phyloP scores from a whole-genome alignment of 2,113 vertebrate species.

The Nibea albiflora region DNA sequence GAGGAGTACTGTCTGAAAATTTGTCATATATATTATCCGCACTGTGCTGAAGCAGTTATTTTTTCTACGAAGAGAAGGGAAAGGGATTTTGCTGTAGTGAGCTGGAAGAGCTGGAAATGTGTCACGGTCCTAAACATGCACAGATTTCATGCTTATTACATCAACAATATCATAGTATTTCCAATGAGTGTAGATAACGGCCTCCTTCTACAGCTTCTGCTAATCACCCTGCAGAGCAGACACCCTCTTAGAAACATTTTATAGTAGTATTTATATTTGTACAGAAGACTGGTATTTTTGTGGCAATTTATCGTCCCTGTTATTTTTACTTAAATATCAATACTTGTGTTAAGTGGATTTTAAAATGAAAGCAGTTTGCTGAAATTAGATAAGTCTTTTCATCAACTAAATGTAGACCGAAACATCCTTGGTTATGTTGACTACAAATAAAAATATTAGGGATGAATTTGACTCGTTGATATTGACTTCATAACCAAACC shows the following conservation, averaged over 20 bases:
- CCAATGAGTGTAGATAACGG: neutral
- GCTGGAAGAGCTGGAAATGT: no score
- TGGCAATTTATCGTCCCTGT: neutral
- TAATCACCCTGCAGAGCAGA: neutral
- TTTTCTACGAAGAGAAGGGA: neutral
- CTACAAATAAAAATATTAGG: no score
- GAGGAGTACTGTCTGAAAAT: neutral
- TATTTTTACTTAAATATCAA: neutral
- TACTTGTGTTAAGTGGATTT: neutral
- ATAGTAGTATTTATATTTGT: neutral
- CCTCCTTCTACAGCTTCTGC: neutral
- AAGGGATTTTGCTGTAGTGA: neutral
- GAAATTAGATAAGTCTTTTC: neutral
- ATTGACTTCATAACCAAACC: no score
- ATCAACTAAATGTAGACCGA: no score
- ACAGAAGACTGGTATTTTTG: neutral
- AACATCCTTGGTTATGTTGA: neutral
- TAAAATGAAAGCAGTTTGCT: neutral
- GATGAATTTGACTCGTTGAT: no score
- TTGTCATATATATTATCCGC: neutral
- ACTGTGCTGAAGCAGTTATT: neutral
- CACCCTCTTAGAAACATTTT: neutral
- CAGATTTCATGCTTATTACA: neutral
- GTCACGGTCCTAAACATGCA: neutral
- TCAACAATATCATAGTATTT: neutral